A percentile compares a stretch with the other conserved stretches of the same genome.
phyloP scores from a whole-genome alignment of 2,888 invertebrate species.

The Hirtodrosophila confusa region DNA sequence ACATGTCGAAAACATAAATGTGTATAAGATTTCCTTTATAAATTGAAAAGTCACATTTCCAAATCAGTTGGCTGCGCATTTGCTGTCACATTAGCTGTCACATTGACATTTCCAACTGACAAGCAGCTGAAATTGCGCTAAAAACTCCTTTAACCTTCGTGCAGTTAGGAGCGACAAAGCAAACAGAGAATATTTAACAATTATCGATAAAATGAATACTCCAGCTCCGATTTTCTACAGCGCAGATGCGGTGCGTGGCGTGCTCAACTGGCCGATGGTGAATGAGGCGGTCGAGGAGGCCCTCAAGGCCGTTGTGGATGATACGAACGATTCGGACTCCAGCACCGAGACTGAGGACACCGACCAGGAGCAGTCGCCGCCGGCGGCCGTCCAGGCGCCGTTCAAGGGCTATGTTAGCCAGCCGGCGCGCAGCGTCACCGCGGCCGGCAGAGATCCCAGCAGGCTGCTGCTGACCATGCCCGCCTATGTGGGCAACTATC shows the following conservation, averaged over 20 bases:
- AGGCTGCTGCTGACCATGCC: conserved; percentile 84
- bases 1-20: too few relatives aligned
- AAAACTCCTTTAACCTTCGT: too few relatives aligned
- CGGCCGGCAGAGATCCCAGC: conserved; percentile 55
- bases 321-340: conserved; percentile 4
- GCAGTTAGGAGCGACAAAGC: neutral
- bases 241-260: conserved; percentile 81
- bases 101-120: too few relatives aligned
- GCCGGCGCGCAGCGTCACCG: conserved; percentile 80
- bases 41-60: too few relatives aligned
- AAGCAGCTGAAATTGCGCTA: too few relatives aligned
- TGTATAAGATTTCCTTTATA: too few relatives aligned
- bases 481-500: conserved; percentile 83
- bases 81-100: too few relatives aligned
- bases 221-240: conserved; percentile 66
- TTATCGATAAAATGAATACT: conserved; percentile 9
- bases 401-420: conserved; percentile 68
- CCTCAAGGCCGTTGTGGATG: conserved; percentile 74
- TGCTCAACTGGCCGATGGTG: conserved; percentile 83
- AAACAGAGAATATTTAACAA: neutral
- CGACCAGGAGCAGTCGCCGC: too few relatives aligned
- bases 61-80: too few relatives aligned
- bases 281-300: conserved; percentile 83
- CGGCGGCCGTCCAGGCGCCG: too few relatives aligned
- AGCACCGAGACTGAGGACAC: too few relatives aligned